Evolutionary conservation across 2,113 vertebrate genomes (phyloP).

Genomic region (Prolemur simus): DNA sequence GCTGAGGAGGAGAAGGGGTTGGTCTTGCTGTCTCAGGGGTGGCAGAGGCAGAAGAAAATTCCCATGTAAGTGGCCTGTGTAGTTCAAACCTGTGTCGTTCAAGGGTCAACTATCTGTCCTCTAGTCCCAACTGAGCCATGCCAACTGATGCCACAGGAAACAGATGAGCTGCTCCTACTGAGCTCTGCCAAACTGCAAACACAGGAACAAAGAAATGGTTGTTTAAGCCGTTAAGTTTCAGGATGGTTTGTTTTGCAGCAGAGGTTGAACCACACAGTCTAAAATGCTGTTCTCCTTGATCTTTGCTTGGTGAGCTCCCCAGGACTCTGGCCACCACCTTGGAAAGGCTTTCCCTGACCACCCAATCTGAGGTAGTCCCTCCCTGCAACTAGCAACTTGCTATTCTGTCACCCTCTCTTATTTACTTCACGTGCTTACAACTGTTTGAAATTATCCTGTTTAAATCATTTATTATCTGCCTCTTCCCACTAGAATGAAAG

Average conservation of each 20-base stretch:
- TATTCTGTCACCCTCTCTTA: not conserved
- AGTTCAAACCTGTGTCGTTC: not conserved
- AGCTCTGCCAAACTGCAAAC: not conserved
- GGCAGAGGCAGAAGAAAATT: not conserved
- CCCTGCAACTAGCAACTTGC: not conserved
- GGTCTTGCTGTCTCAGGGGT: not conserved
- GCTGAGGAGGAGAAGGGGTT: not conserved
- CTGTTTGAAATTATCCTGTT: not conserved
- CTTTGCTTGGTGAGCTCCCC: not conserved
- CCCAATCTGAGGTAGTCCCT: not conserved
- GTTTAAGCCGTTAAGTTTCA: not conserved
- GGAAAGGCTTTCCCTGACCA: not conserved
- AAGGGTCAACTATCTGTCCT: not conserved
- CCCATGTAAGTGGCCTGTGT: not conserved
- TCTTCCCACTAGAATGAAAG: not conserved
- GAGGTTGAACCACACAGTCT: not conserved
- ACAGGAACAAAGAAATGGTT: not conserved
- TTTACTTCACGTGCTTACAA: not conserved
- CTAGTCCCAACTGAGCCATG: not conserved
- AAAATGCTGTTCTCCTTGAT: not conserved
- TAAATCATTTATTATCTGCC: not conserved
- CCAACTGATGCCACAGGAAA: not conserved
- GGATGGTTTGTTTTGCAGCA: not conserved
- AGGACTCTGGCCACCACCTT: not conserved
- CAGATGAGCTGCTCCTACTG: not conserved